Evolutionary conservation across 2,888 invertebrate genomes (phyloP).

Genomic region (Drosophila prostipennis): DNA sequence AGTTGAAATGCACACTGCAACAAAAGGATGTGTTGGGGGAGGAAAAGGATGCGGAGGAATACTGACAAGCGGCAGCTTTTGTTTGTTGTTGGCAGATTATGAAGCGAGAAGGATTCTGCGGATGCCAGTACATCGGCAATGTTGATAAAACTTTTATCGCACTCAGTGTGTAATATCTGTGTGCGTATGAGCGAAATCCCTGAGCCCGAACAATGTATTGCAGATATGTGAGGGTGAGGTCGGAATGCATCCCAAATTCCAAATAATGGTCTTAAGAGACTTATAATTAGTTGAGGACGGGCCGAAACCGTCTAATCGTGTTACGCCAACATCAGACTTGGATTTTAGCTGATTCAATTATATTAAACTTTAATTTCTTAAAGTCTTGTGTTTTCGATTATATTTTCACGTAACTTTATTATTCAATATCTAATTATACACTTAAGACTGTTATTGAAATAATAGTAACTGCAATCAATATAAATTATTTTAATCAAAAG

Average conservation of each 20-base stretch:
- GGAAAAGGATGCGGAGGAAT: neutral
- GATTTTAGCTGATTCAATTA: neutral
- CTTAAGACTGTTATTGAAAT: too few relatives aligned
- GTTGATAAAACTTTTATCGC: slow-evolving; percentile 65
- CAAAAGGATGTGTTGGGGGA: neutral
- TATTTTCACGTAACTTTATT: too few relatives aligned
- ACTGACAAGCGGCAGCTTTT: slow-evolving; percentile 52
- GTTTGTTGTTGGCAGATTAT: slow-evolving; percentile 71
- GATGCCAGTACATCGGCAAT: slow-evolving; percentile 47
- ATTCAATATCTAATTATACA: too few relatives aligned
- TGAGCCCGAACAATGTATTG: slow-evolving; percentile 14
- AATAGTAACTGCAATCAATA: too few relatives aligned
- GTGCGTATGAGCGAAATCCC: neutral
- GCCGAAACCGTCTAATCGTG: neutral
- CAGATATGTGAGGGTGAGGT: slow-evolving; percentile 7
- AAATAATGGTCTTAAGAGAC: neutral
- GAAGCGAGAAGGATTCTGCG: slow-evolving; percentile 43
- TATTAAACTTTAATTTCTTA: too few relatives aligned
- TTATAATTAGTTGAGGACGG: neutral
- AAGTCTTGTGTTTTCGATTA: too few relatives aligned
- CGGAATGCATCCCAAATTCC: slow-evolving; percentile 1
- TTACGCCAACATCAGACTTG: neutral
- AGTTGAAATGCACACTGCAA: slow-evolving; percentile 32
- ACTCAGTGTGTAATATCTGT: slow-evolving; percentile 1
- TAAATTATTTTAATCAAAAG: too few relatives aligned